Percentiles rank a stretch among this genome's conserved stretches.
Conservation (phyloP, 2,797 vertebrate species). For the Enteromius viviparus region DNA sequence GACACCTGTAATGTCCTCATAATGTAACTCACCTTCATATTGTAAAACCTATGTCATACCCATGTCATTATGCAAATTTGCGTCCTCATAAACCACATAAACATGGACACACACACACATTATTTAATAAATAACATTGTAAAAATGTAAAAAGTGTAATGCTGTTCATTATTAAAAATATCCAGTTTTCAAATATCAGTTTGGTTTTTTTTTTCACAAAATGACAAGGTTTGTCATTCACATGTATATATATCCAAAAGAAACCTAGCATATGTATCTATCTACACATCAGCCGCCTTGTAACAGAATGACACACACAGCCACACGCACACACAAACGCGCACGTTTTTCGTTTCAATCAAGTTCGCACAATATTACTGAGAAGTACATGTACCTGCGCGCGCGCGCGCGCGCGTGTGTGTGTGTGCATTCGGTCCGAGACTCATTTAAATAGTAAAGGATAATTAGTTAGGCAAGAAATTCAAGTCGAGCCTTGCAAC, state of each 20-base stretch:
- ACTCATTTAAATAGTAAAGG: conserved; percentile 82
- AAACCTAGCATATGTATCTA: background rate
- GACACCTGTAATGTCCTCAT: too few species aligned
- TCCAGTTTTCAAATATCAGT: background rate
- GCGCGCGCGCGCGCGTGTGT: background rate
- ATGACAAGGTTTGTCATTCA: background rate
- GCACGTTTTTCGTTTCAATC: background rate
- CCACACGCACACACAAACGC: background rate
- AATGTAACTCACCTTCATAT: too few species aligned
- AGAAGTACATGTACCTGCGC: background rate
- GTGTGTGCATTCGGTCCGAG: conserved; percentile 31
- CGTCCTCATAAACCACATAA: too few species aligned
- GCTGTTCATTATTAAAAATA: background rate
- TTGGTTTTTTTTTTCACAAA: background rate
- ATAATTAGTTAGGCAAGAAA: conserved; percentile 89
- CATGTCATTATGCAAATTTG: too few species aligned
- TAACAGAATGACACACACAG: background rate
- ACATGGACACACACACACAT: background rate
- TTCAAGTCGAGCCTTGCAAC: conserved; percentile 77
- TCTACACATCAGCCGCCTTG: background rate
- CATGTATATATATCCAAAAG: background rate
- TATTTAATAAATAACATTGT: background rate
- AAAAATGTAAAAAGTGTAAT: background rate
- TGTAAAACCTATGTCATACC: too few species aligned
- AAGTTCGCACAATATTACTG: conserved; percentile 3